phyloP scores from a whole-genome alignment of 2,113 vertebrate genomes.

The Carollia perspicillata region DNA sequence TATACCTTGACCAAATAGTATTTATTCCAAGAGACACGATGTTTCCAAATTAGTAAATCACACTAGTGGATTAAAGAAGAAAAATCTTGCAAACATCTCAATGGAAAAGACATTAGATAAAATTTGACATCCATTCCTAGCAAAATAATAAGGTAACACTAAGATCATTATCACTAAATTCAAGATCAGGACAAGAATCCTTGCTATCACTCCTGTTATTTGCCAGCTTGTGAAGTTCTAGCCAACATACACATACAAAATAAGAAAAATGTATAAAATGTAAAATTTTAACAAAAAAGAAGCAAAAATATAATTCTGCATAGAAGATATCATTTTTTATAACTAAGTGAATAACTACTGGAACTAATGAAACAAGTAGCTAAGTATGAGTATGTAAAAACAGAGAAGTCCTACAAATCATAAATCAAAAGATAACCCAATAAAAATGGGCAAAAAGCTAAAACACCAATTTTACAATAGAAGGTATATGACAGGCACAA shows the following conservation, averaged over 20 bases:
- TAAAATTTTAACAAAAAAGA: not conserved
- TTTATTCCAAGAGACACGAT: not conserved
- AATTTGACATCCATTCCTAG: not conserved
- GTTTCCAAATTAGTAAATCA: not conserved
- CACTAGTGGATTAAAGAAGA: not conserved
- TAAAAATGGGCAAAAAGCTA: not conserved
- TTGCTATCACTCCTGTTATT: not conserved
- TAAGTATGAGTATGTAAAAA: not conserved
- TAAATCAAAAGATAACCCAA: not conserved
- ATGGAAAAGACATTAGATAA: not conserved
- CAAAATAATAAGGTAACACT: not conserved
- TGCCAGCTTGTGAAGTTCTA: slow-evolving; percentile 1
- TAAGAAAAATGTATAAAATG: not conserved
- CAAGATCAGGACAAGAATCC: not conserved
- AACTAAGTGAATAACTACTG: not conserved
- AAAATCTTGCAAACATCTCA: not conserved
- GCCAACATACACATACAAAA: not conserved
- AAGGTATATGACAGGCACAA: not conserved
- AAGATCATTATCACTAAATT: not conserved
- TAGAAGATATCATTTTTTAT: not conserved
- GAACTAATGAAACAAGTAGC: not conserved
- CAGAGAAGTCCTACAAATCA: slow-evolving; percentile 16
- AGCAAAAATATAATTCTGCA: not conserved
- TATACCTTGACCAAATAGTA: not conserved
- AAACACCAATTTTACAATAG: not conserved